Base-by-base conservation (phyloP, 1,140 invertebrate species). In the honey bee (Apis mellifera) region DNA sequence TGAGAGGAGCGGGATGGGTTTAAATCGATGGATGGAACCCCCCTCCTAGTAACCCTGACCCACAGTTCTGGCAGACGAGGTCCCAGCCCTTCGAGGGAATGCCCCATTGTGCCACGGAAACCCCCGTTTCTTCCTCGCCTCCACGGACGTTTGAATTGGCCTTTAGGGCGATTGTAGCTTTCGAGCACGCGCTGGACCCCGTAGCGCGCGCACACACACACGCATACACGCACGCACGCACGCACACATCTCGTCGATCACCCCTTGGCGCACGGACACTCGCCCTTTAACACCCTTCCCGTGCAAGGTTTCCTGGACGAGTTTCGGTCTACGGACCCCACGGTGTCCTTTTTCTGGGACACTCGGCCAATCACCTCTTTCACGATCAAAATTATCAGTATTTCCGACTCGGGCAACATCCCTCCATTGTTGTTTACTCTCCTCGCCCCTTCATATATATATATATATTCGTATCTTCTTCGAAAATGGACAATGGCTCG, bases 11-110 rank as follows among this genome's bases (percentile, higher is more conserved):
- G 75, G 42, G 70, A 52, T 59, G 73, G 55, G 70, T 89, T 88
- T 90, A 88, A 88, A 88, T 86, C 74, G 79, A 88, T 84, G 76
- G 78, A 82, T 62, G 65, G 60, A 57, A 82, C 64, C 55, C 81
- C 78, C 86, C 26, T 71, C 59, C 42, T 77, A 79, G 89, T 92
- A 93, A 93, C 92, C 93, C 91, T 93, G 92, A 93, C 92, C 93
- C 92, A 93, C 89, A 93, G 92, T 85, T 88, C 78, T 77, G 78
- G 57, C 78, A 82, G 81, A 75, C 88, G 83, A 89, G 89, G 78
- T 91, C 82, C 78, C 85, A 85, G 88, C 85, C 87, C 86, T 88
- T 92, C 87, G 86, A 92, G 89, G 89, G 89, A 92, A 92, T 91
- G 88, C 84, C 79, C 86, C 86, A 90, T 92, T 91, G 90, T 91